Evolutionary conservation across 2,113 vertebrate species (phyloP).

Genomic region (Nicator chloris): DNA sequence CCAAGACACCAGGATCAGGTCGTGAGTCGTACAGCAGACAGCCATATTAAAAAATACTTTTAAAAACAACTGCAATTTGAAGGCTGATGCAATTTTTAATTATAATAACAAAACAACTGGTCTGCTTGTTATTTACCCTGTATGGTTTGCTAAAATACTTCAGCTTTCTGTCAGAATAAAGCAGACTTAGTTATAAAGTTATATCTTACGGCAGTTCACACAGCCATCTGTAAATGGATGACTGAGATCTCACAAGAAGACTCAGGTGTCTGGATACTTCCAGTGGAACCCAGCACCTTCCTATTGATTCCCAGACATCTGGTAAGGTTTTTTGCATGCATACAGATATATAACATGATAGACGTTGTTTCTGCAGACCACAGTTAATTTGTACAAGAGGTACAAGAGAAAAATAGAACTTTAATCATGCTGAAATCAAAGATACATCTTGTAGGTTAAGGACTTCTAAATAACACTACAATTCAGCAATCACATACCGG

Average conservation of each 20-base stretch:
- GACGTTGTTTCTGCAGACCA: neutral
- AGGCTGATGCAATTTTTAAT: neutral
- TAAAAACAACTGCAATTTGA: neutral
- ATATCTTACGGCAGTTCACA: neutral
- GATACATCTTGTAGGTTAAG: neutral
- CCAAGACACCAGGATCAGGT: constrained; percentile 13
- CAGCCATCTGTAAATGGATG: neutral
- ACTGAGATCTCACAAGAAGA: neutral
- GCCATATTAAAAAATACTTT: neutral
- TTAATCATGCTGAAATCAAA: neutral
- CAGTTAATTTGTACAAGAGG: neutral
- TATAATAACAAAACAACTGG: neutral
- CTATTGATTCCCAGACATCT: neutral
- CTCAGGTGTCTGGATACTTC: neutral
- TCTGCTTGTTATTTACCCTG: neutral
- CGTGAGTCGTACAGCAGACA: neutral
- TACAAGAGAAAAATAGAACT: neutral
- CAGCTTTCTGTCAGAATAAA: neutral
- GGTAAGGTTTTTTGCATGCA: neutral
- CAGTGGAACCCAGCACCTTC: neutral
- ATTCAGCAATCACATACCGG: neutral
- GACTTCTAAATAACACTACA: neutral
- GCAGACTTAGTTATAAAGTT: neutral
- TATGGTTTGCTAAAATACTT: neutral
- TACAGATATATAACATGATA: neutral